phyloP scores from a whole-genome alignment of 2,888 invertebrate genomes.

The Heliothis peltigera region DNA sequence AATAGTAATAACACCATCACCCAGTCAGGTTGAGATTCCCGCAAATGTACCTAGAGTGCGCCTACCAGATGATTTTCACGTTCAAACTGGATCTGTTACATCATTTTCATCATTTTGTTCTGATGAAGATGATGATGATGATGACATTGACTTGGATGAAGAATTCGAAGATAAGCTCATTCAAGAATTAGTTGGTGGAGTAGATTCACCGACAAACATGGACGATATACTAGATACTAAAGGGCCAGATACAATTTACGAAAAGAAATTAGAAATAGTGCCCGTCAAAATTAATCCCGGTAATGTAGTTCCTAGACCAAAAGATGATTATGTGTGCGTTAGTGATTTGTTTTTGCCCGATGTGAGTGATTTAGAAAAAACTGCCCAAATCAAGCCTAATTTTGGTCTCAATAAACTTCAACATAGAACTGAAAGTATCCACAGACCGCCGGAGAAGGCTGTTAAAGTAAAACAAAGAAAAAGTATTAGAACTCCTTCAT shows the following conservation, averaged over 20 bases:
- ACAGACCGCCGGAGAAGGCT: constrained; percentile 82
- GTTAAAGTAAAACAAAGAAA: constrained; percentile 81
- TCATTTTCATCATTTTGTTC: constrained; percentile 83
- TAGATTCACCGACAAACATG: constrained; percentile 82
- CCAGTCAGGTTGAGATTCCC: constrained; percentile 77
- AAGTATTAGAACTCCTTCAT: constrained; percentile 73
- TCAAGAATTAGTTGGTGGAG: constrained; percentile 84
- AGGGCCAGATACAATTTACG: constrained; percentile 82
- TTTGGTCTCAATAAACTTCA: constrained; percentile 84
- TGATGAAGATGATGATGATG: constrained; percentile 78
- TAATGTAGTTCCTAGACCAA: constrained; percentile 70
- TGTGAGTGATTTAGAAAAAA: constrained; percentile 76
- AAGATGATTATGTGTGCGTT: constrained; percentile 83
- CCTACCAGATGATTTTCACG: constrained; percentile 85
- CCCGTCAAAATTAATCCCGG: constrained; percentile 82
- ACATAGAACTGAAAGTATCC: constrained; percentile 84
- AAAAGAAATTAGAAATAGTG: constrained; percentile 84
- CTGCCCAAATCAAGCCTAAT: constrained; percentile 85
- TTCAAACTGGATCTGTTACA: constrained; percentile 75
- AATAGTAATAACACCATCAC: constrained; percentile 91
- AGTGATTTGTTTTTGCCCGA: constrained; percentile 82
- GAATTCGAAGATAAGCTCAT: constrained; percentile 84
- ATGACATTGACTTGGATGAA: constrained; percentile 74
- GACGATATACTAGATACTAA: constrained; percentile 81
- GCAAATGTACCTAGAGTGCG: constrained; percentile 87